Base-by-base conservation (phyloP, 53 echinoderm and acorn worm genomes). In the Arbacia lixula region DNA sequence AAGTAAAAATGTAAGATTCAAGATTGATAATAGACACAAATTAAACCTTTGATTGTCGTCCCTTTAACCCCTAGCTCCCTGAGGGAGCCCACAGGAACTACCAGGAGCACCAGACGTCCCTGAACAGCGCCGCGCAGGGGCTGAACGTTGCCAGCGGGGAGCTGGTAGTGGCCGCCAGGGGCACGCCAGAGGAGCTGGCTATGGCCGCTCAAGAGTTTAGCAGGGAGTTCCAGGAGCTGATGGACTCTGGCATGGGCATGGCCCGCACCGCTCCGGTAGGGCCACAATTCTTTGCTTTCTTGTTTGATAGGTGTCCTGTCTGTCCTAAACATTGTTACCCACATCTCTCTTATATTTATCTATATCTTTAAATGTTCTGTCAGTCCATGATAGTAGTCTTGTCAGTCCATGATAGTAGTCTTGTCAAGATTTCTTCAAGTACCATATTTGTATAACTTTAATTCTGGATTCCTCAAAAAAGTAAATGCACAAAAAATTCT, bases 161-260 rank as follows among this genome's bases (percentile, higher is more conserved):
- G 72, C 83, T 96, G 65, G 93, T 96, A 39, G 85, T 85, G 28
- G 93, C 93, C 1, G 85, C 96, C 35, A 60, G 96, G 5, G 96
- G 96, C 3, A 92, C 93, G 5, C 93, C 93, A 5, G 88, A 89
- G 35, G 87, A 96, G 65, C 90, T 96, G 33, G 87, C 96, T 20
- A 40, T 84, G 3, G 93, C 96, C 35, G 93, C 96, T 19, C 91
- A 85, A 42, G 86, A 85, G 26, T 96, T 93, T 78, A 96, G 93
- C 87, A 68, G 53, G 11, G 91, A 96, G 51, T 96, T 96, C 85
- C 85, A 91, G 57, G 89, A 93, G 36, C 39, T 96, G 71, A 91
- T 96, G 93, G 85, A 91, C 49, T 91, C 96, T 42, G 96, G 96
- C 5, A 93, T 96, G 76, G 93, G 93, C 49, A 96, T 96, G 96